Evolutionary conservation across 2,113 vertebrate species (phyloP).

Genomic region (Channa maculata): DNA sequence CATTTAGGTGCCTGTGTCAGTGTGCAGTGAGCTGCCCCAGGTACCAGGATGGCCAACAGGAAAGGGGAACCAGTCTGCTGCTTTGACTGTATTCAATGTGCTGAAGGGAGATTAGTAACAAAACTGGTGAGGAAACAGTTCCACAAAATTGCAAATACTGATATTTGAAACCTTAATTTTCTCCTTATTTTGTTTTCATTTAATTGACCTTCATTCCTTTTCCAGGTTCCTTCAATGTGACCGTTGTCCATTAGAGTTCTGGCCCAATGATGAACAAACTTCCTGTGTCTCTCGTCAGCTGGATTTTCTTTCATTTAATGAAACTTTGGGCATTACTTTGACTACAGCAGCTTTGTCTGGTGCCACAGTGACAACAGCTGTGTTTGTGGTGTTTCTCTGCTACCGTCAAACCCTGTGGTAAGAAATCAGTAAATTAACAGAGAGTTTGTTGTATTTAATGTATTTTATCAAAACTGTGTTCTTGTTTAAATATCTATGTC

Average conservation of each 20-base stretch:
- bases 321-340: constrained; percentile 79
- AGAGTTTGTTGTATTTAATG: too few species aligned
- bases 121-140: constrained; percentile 62
- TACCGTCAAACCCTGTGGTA: constrained; percentile 75
- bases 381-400: constrained; percentile 75
- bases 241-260: constrained; percentile 78
- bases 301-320: constrained; percentile 80
- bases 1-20: constrained; percentile 76
- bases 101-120: constrained; percentile 81
- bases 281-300: constrained; percentile 76
- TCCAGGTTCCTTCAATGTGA: constrained; percentile 77
- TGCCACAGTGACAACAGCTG: constrained; percentile 68
- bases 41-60: constrained; percentile 76
- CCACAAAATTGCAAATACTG: too few species aligned
- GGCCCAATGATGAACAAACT: constrained; percentile 76
- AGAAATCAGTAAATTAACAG: not conserved
- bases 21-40: constrained; percentile 80
- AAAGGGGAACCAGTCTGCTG: constrained; percentile 83
- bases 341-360: constrained; percentile 74
- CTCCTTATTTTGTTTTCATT: not conserved
- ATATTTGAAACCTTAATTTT: too few species aligned
- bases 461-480: too few species aligned
- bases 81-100: constrained; percentile 83
- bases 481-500: too few species aligned
- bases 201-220: constrained; percentile 2